Base-by-base conservation (phyloP, 1,140 invertebrate genomes). In the Pseudomyrmex gracilis region DNA sequence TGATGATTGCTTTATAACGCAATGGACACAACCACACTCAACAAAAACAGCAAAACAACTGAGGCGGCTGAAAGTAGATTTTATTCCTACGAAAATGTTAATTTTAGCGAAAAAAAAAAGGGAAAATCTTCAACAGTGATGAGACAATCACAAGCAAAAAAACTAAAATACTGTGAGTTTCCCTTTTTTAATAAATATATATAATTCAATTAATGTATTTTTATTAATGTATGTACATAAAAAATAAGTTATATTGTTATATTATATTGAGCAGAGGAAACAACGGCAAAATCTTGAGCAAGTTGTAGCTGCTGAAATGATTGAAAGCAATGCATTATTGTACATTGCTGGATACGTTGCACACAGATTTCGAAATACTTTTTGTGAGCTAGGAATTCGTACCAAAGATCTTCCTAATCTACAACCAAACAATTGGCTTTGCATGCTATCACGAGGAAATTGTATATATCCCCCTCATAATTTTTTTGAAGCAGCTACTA, bases 321-420 rank as follows among this genome's bases (percentile, higher is more conserved):
- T 70, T 20, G 49, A 70, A 53, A 15, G 20, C 2, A 70, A 53
- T 70, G 49, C 66, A 1, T 49, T 70, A 8, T 34, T 70, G 10
- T 70, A 53, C 43, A 70, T 70, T 0, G 13, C 49, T 13, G 22
- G 49, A 13, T 70, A 70, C 2, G 66, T 34, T 5, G 66, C 66
- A 24, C 47, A 55, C 34, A 8, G 66, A n/a, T 70, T 53, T 5
- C 20, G 49, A n/a, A 12, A 51, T 53, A 4, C 7, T 1, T 34
- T 53, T 8, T 9, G 13, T n/a, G 1, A 70, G 1, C 34, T 70
- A 4, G 22, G 66, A 24, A 15, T 70, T 70, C 49, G 49, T 24
- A 70, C 49, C 2, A 70, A 70, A 17, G 8, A 2, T 1, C 43
- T 66, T 22, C 43, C 63, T 5, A n/a, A 70, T n/a, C 7, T 1